Percentiles rank a stretch among this genome's conserved stretches.
phyloP scores from a whole-genome alignment of 2,888 invertebrate species.

The Diaperis boleti region DNA sequence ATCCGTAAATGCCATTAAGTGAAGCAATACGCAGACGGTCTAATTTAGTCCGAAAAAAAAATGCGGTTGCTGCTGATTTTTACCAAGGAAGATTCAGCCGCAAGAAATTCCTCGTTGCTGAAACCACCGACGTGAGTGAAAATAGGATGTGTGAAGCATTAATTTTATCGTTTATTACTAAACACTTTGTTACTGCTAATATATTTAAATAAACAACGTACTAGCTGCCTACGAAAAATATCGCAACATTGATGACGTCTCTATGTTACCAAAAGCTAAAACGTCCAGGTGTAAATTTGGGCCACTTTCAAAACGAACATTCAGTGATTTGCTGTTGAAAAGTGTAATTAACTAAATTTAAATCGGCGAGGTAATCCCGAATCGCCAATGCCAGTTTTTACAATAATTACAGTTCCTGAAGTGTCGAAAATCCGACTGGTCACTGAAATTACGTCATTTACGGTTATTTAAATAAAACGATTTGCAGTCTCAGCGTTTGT shows the following conservation, averaged over 20 bases:
- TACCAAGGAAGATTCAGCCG: neutral
- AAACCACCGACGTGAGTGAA: slow-evolving; percentile 25
- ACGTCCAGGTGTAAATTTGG: neutral
- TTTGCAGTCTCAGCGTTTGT: slow-evolving; percentile 40
- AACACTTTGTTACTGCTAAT: slow-evolving; percentile 8
- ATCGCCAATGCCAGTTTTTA: neutral
- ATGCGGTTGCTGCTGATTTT: neutral
- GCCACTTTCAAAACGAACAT: neutral
- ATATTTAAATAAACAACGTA: slow-evolving; percentile 22
- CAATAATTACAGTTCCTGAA: slow-evolving; percentile 7
- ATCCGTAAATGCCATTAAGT: slow-evolving; percentile 13
- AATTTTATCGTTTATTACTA: slow-evolving; percentile 28
- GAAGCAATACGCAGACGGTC: slow-evolving; percentile 4
- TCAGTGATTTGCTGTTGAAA: no score
- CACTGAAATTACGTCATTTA: slow-evolving; percentile 22
- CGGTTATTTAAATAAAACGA: slow-evolving; percentile 38
- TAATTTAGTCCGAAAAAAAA: slow-evolving; percentile 6
- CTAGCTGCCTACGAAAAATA: no score
- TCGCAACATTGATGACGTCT: neutral
- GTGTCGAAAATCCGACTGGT: neutral
- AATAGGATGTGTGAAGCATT: slow-evolving; percentile 25
- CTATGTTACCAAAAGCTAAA: no score
- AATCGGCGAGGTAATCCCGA: neutral
- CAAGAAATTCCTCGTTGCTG: slow-evolving; percentile 7
- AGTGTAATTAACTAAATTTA: no score